Conservation (phyloP, 2,113 vertebrate genomes). For the Monopterus albus region DNA sequence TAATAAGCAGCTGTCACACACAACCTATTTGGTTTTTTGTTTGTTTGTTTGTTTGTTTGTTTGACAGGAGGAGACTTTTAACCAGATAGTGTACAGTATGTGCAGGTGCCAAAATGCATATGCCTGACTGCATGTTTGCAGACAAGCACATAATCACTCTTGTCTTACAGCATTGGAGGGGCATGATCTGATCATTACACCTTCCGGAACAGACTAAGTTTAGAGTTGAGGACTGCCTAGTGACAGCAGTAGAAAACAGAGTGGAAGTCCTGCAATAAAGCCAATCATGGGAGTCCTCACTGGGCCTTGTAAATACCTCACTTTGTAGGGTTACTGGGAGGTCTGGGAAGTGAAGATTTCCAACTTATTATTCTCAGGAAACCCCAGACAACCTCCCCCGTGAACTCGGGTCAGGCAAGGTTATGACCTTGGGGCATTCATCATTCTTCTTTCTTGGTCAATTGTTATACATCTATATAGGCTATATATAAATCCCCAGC, state of each 20-base stretch:
- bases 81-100: neutral
- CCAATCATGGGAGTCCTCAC: slow-evolving; percentile 79
- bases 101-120: slow-evolving; percentile 53
- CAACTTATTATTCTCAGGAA: slow-evolving; percentile 83
- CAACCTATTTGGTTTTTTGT: no score
- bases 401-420: slow-evolving; percentile 75
- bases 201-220: slow-evolving; percentile 51
- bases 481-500: no score
- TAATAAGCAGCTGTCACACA: no score
- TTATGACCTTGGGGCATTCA: slow-evolving; percentile 74
- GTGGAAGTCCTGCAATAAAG: slow-evolving; percentile 84
- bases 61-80: no score
- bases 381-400: slow-evolving; percentile 69
- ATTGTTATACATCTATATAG: no score
- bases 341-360: slow-evolving; percentile 85
- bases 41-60: no score
- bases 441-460: slow-evolving; percentile 77
- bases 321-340: slow-evolving; percentile 78
- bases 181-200: slow-evolving; percentile 68
- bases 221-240: slow-evolving; percentile 58
- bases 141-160: slow-evolving; percentile 79
- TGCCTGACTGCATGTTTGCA: slow-evolving; percentile 63
- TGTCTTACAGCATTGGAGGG: slow-evolving; percentile 73
- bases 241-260: slow-evolving; percentile 65
- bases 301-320: slow-evolving; percentile 79